Percentiles rank a stretch among this genome's conserved stretches.
Evolutionary conservation across 2,113 vertebrate genomes (phyloP).

Genomic region (Sorex araneus): DNA sequence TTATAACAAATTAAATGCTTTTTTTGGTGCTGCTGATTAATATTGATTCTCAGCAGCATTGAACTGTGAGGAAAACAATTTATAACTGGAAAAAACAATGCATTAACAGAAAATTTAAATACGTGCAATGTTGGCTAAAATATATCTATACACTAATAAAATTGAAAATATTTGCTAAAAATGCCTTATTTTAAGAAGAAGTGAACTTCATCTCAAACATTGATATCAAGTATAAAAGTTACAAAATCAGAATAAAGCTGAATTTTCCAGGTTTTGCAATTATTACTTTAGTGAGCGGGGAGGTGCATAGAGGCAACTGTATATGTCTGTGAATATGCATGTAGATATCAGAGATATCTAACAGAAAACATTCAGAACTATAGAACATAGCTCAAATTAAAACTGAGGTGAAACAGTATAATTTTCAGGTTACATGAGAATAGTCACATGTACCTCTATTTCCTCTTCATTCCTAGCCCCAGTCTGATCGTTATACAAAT

Average conservation of each 20-base stretch:
- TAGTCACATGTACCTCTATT: constrained; percentile 75
- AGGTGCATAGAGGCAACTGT: neutral
- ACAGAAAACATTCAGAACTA: constrained; percentile 71
- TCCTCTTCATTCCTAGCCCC: constrained; percentile 80
- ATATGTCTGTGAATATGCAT: neutral
- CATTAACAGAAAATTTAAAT: constrained; percentile 19
- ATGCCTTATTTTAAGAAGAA: constrained; percentile 71
- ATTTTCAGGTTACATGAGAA: constrained; percentile 74
- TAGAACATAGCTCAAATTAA: constrained; percentile 83
- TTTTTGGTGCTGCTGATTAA: constrained; percentile 21
- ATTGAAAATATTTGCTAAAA: constrained; percentile 77
- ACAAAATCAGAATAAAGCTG: constrained; percentile 80
- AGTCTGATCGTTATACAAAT: constrained; percentile 81
- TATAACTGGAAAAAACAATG: constrained; percentile 62
- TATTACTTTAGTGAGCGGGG: constrained; percentile 37
- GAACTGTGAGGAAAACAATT: constrained; percentile 51
- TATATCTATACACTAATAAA: constrained; percentile 62
- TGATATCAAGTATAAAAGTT: constrained; percentile 55
- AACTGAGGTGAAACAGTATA: constrained; percentile 73
- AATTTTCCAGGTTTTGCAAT: constrained; percentile 79
- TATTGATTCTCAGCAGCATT: neutral
- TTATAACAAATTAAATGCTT: constrained; percentile 10
- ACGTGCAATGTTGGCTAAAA: constrained; percentile 47
- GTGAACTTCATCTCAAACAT: constrained; percentile 78
- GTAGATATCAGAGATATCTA: neutral